Conservation (phyloP, 2,888 invertebrate genomes). For the Metellina segmentata region DNA sequence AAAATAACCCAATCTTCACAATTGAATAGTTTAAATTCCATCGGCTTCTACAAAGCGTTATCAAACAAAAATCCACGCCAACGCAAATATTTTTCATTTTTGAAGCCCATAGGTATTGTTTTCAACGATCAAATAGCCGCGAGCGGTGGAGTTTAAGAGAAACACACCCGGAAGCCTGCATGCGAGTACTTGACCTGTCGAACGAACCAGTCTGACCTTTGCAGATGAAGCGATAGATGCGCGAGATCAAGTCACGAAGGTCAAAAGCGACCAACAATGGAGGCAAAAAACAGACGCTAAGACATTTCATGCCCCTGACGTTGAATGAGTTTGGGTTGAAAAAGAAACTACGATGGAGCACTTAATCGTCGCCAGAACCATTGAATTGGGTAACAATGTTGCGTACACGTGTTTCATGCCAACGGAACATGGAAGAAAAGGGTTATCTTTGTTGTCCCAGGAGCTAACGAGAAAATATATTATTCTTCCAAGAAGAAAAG, state of each 20-base stretch:
- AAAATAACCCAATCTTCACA: too few relatives aligned
- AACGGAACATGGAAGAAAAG: not conserved
- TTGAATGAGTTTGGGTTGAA: not conserved
- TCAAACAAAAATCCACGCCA: too few relatives aligned
- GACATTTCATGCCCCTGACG: not conserved
- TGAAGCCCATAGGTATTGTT: not conserved
- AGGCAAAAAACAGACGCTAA: not conserved
- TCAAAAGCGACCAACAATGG: conserved; percentile 22
- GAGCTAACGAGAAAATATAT: too few relatives aligned
- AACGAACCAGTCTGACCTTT: conserved; percentile 31
- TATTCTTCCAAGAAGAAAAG: too few relatives aligned
- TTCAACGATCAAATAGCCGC: not conserved
- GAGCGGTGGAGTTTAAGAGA: not conserved
- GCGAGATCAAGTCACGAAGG: conserved; percentile 14
- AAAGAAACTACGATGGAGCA: not conserved
- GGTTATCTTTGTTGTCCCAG: too few relatives aligned
- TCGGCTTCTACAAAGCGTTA: too few relatives aligned
- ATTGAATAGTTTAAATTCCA: too few relatives aligned
- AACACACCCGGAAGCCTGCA: conserved; percentile 17
- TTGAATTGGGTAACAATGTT: not conserved
- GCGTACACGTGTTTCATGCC: not conserved
- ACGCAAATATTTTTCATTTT: not conserved
- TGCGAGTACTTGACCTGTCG: conserved; percentile 19
- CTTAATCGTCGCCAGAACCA: not conserved
- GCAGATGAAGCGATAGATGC: not conserved